phyloP scores from a whole-genome alignment of 2,797 vertebrate genomes.

The Thalassophryne amazonica region DNA sequence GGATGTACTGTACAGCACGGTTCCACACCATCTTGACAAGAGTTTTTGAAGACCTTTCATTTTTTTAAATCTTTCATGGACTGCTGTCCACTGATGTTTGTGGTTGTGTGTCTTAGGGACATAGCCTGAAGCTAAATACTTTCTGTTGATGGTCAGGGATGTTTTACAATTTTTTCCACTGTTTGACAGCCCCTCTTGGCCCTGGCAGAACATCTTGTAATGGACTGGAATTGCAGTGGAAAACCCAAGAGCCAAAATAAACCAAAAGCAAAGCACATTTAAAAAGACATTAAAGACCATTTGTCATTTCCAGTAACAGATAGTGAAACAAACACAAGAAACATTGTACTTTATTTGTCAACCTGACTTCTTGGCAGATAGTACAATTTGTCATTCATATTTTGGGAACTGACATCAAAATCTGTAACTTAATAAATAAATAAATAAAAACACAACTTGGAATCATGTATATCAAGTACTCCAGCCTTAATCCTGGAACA shows the following conservation, averaged over 20 bases:
- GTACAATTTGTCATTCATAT: conserved; percentile 24
- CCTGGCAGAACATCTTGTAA: conserved; percentile 56
- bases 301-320: conserved; percentile 69
- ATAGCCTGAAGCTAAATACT: conserved; percentile 84
- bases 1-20: conserved; percentile 26
- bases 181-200: conserved; percentile 28
- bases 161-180: conserved; percentile 59
- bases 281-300: conserved; percentile 65
- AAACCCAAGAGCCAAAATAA: conserved; percentile 44
- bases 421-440: no score
- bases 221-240: conserved; percentile 65
- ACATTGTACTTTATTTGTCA: conserved; percentile 47
- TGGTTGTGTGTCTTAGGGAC: conserved; percentile 79
- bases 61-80: conserved; percentile 87
- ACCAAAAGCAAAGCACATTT: conserved; percentile 48
- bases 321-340: conserved; percentile 46
- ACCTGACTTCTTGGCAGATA: conserved; percentile 61
- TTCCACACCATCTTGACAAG: conserved; percentile 22
- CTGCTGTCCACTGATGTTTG: conserved; percentile 80
- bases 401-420: no score
- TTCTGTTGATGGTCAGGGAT: conserved; percentile 66
- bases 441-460: no score
- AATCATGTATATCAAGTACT: no score
- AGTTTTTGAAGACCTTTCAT: conserved; percentile 71
- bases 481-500: no score